These are phyloP conservation scores for Apis florea DNA, from an alignment of 1,140 invertebrate species.

Conservation along the genomic window DNA sequence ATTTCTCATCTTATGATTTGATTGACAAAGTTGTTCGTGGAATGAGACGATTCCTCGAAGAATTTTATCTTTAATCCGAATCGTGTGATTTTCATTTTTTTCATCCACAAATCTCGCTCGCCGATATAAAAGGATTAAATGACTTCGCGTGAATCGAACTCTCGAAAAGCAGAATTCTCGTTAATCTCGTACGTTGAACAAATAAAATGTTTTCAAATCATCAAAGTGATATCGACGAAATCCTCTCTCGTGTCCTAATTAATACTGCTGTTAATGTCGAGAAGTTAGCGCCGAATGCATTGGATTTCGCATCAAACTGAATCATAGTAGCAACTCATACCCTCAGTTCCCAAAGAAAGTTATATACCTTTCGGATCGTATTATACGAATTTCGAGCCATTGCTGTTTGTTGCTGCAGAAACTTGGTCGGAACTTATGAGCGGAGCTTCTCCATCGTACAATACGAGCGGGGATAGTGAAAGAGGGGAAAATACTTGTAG, in stretches of 20 bases:
- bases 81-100: too few species aligned
- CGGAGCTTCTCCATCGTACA: conserved; percentile 36
- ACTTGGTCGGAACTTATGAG: conserved; percentile 59
- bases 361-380: conserved; percentile 41
- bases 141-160: neutral
- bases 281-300: conserved; percentile 9
- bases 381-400: conserved; percentile 56
- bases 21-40: too few species aligned
- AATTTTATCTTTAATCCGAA: too few species aligned
- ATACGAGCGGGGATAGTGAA: conserved; percentile 3
- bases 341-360: conserved; percentile 27
- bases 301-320: conserved; percentile 17
- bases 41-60: too few species aligned
- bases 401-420: conserved; percentile 56
- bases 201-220: neutral
- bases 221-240: neutral
- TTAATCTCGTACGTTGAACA: neutral
- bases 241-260: neutral
- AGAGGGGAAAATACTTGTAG: conserved; percentile 33
- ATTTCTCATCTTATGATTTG: too few species aligned
- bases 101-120: too few species aligned
- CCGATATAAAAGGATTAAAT: too few species aligned
- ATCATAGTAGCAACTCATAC: conserved; percentile 12
- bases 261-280: conserved; percentile 19
- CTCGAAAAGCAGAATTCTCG: neutral